Base-by-base conservation (phyloP, 1,140 invertebrate species). In the Panagrolaimus sp. region DNA sequence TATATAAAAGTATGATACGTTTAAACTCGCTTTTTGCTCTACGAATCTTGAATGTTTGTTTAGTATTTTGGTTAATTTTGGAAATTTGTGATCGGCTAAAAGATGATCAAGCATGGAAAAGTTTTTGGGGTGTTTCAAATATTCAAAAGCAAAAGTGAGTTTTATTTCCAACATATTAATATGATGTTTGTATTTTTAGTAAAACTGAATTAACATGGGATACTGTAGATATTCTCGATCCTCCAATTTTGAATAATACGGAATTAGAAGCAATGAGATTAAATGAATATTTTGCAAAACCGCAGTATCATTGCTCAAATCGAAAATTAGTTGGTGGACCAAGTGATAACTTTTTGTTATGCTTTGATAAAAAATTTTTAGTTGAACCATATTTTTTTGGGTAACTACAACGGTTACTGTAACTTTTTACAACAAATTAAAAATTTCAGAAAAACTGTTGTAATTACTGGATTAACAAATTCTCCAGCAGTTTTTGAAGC, bases 211-310 rank as follows among this genome's bases (percentile, higher is more conserved):
- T 58, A 21, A 26, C 52, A 21, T 58, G 52, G 52, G 28, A 14
- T 26, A 58, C 52, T 12, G 14, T 58, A 10, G 52, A 58, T 21
- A 21, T 58, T 28, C 12, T 26, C 12, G 52, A 58, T n/a, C 52
- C 52, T 10, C 52, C 52, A n/a, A 28, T n/a, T 24, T 14, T 58
- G 17, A 26, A 21, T 0, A n/a, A 58, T 58, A 21, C 28, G 1
- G 52, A 58, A 21, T 58, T 28, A 1, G 52, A 58, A 58, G 52
- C 52, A 7, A 58, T 58, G 52, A 21, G 52, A 17, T 58, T 58
- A 21, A 58, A 58, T 21, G 52, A 58, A 58, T 17, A 26, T 21
- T 28, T 58, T 1, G 21, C 52, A 12, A 58, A 58, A 58, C 52
- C 52, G 8, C 52, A 58, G 17, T 58, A 58, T 28, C 21, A 58